phyloP scores from a whole-genome alignment of 1,140 invertebrate genomes.

The Conus ventricosus region DNA sequence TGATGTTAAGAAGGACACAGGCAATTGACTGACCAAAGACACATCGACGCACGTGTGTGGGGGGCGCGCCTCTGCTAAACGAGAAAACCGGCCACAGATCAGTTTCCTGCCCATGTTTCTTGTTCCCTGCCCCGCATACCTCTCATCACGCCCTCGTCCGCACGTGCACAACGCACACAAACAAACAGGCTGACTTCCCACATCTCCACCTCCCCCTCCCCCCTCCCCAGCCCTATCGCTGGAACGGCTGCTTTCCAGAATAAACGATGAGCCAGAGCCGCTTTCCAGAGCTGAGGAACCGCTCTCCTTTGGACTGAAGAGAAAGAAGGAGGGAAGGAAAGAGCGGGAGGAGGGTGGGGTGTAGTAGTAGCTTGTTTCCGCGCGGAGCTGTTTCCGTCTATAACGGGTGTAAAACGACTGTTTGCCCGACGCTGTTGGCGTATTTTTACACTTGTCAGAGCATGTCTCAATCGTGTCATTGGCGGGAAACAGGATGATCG shows the following conservation, averaged over 20 bases:
- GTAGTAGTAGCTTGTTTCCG: not conserved
- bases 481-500: not conserved
- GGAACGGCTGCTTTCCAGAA: not conserved
- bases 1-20: too few species aligned
- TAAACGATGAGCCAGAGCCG: not conserved
- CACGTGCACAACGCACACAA: conserved; percentile 38
- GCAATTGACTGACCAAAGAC: too few species aligned
- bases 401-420: conserved; percentile 6
- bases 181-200: not conserved
- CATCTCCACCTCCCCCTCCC: not conserved
- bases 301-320: not conserved
- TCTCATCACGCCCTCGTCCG: conserved; percentile 20
- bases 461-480: conserved; percentile 26
- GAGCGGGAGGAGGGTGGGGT: not conserved
- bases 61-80: not conserved
- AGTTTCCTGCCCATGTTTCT: not conserved
- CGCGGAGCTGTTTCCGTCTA: not conserved
- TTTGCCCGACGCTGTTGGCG: not conserved
- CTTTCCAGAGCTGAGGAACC: not conserved
- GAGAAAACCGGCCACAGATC: not conserved
- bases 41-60: too few species aligned
- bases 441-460: conserved; percentile 34
- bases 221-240: not conserved
- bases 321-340: not conserved
- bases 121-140: not conserved